Evolutionary conservation across 2,797 vertebrate genomes (phyloP), one percentile per base, ranked within the genome.

Genomic region (Mormyrops attenuatus): DNA sequence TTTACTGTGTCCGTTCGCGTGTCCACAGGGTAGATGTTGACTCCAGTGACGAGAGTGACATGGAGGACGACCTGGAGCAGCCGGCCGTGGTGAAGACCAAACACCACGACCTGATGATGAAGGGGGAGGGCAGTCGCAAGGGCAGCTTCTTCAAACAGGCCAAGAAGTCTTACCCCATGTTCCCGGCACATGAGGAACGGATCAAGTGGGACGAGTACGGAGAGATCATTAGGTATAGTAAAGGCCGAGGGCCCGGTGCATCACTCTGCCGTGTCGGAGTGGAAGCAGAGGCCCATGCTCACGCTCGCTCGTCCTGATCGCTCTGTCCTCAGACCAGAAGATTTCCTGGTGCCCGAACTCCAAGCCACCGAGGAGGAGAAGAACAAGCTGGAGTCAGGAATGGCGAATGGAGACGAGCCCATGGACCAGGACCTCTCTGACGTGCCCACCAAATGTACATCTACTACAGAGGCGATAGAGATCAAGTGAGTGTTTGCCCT

Each of bases 141-240:
- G 98, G 99, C 92, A 97, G 98, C 88, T 99, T 99, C 95, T 99
- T 99, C 95, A 99, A 99, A 93, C 99, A 99, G 93, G 98, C 99
- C 47, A 99, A 99, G 91, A 99, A 99, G 91, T 98, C 98, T 2
- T 99, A 99, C 15, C 98, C 98, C 0, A 99, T 99, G 98, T 99
- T 98, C 92, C 99, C 99, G n/a, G 94, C 97, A 1, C 98, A 98
- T 0, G 98, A 99, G 93, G 99, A 99, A 92, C 96, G 98, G 91
- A 97, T 99, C 93, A 99, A 99, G 90, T 99, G 98, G 98, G 98
- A 99, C 63, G 98, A 99, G 93, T 99, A 99, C 5, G 99, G 99
- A 80, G 98, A 99, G 94, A 98, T 99, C 92, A 99, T 99, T 94
- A 98, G 98, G 99, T 99, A 96, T 73, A 94, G 94, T 47, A 1